These are phyloP conservation scores for Crossaster papposus DNA, from an alignment of 53 echinoderm and acorn worm genomes.

Conservation along the genomic window DNA sequence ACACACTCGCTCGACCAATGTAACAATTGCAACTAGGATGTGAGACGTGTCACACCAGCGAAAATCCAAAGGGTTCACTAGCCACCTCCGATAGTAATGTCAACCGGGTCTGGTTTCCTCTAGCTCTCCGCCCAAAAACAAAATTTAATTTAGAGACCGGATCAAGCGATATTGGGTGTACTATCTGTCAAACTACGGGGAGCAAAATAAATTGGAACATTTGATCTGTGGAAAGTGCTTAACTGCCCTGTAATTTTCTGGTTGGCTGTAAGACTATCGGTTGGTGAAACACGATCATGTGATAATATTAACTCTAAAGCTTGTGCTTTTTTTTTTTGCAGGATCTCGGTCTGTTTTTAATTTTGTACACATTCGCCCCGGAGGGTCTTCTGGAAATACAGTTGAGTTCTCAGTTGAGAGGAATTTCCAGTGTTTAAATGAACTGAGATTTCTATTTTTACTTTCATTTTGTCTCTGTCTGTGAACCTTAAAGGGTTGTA, in stretches of 20 bases:
- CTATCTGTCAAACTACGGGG: conserved; percentile 50
- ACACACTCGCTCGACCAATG: conserved; percentile 34
- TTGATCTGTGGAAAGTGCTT: conserved; percentile 54
- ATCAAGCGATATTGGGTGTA: conserved; percentile 17
- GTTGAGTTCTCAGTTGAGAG: neutral
- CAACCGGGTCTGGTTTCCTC: conserved; percentile 44
- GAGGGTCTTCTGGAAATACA: conserved; percentile 43
- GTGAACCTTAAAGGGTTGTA: neutral
- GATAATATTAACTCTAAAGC: conserved; percentile 53
- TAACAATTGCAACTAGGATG: conserved; percentile 14
- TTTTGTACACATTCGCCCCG: conserved; percentile 1
- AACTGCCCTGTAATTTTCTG: conserved; percentile 44
- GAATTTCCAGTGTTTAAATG: conserved; percentile 24
- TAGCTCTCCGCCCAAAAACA: neutral
- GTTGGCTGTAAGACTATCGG: conserved; percentile 42
- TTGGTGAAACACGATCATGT: conserved; percentile 38
- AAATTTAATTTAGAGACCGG: conserved; percentile 35
- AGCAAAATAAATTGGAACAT: conserved; percentile 64
- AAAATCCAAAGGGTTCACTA: conserved; percentile 16
- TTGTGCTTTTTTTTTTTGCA: neutral
- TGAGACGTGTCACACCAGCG: neutral
- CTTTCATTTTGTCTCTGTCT: conserved; percentile 7
- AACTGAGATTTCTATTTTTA: neutral
- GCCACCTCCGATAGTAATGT: conserved; percentile 4
- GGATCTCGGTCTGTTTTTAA: neutral